Evolutionary conservation across 2,113 vertebrate species (phyloP), one percentile per base, ranked within the genome.

Genomic region (Grus americana): DNA sequence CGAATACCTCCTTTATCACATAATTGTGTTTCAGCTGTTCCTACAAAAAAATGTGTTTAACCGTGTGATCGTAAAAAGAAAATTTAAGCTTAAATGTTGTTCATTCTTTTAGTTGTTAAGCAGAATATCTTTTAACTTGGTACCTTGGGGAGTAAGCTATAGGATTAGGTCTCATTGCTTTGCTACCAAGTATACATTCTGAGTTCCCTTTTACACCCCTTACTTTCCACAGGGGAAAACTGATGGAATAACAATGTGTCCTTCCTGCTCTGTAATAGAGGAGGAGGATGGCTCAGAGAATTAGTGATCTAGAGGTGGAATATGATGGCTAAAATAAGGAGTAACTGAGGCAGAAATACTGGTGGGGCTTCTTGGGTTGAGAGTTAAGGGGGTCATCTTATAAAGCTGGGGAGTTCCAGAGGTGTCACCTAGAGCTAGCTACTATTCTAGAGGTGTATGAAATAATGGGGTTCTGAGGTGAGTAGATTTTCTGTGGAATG

Each of bases 11-110:
- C 79, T 94, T 83, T 67, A 83, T 86, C 58, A 36, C n/a, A 19
- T 79, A 96, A 67, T 90, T 97, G 67, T 67, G 30, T 92, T 92
- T 96, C 79, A 67, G 18, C 38, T 58, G 24, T 62, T 94, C 59
- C 42, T 71, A 80, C 83, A 92, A 85, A 3, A 50, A 90, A 83
- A 63, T 46, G 46, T 46, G 27, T 73, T 85, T 95, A 90, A 71
- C 49, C 0, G 0, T 70, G 70, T 46, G 55, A 80, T 92, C n/a
- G 36, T 90, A 42, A 70, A 84, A 86, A 65, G n/a, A 80, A 72
- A 61, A 79, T 65, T 18, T 79, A 85, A 91, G 32, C 61, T 79
- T 89, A 73, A 82, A 76, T 85, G 22, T 29, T 75, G 6, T 61
- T 90, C 46, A 42, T 54, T 34, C 19, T 65, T 93, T 85, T 36